phyloP scores from a whole-genome alignment of 1,140 invertebrate species.

The Metaphire vulgaris region DNA sequence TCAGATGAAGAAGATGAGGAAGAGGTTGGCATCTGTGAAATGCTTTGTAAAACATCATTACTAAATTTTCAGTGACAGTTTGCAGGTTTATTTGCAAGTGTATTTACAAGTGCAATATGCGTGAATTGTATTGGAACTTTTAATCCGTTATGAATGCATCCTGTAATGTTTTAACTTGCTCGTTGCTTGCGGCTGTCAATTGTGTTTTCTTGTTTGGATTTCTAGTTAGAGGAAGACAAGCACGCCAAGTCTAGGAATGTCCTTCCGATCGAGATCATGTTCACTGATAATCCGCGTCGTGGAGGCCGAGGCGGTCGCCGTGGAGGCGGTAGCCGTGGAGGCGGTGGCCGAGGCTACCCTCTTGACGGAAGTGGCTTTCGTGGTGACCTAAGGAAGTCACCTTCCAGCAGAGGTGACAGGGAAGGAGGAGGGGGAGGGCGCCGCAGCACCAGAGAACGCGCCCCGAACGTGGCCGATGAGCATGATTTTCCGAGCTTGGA shows the following conservation, averaged over 20 bases:
- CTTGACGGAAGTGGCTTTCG: not conserved
- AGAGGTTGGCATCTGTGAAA: too few relatives aligned
- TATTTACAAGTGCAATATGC: too few relatives aligned
- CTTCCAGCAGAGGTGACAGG: not conserved
- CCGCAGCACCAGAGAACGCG: conserved; percentile 2
- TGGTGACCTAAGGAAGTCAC: not conserved
- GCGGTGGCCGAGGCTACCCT: not conserved
- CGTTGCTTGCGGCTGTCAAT: too few relatives aligned
- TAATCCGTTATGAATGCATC: too few relatives aligned
- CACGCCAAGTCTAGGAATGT: conserved; percentile 13
- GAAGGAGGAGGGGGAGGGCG: not conserved
- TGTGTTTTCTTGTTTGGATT: too few relatives aligned
- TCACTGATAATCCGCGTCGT: conserved; percentile 8
- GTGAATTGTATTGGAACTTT: too few relatives aligned
- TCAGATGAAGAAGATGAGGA: conserved; percentile 33
- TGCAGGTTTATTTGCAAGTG: too few relatives aligned
- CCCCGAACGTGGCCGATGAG: conserved; percentile 21
- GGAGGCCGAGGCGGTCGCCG: conserved; percentile 10
- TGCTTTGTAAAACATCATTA: too few relatives aligned
- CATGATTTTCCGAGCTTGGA: conserved; percentile 18
- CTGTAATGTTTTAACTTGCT: too few relatives aligned
- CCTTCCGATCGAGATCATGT: conserved; percentile 23
- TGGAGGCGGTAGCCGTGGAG: not conserved
- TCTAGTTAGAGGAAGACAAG: not conserved
- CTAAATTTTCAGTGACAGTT: too few relatives aligned